Conservation (phyloP, 2,888 invertebrate genomes). For the Hypomecis atomaria region DNA sequence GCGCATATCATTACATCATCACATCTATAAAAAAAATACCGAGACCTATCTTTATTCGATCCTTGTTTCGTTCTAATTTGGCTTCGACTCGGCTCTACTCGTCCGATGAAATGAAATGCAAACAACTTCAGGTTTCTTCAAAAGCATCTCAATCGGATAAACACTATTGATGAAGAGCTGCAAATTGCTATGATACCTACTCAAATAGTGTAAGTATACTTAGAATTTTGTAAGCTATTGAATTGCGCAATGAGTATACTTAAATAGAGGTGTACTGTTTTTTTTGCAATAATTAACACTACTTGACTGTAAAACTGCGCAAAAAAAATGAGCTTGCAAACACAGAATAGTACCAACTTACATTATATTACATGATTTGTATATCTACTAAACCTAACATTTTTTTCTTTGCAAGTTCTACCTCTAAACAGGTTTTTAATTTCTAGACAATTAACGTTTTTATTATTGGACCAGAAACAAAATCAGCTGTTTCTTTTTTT, state of each 20-base stretch:
- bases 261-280: not conserved
- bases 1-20: too few species aligned
- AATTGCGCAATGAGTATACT: constrained; percentile 27
- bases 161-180: constrained; percentile 49
- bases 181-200: constrained; percentile 39
- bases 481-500: too few species aligned
- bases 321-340: too few species aligned
- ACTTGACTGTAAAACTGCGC: too few species aligned
- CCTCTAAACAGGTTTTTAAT: too few species aligned
- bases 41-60: constrained; percentile 3
- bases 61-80: constrained; percentile 17
- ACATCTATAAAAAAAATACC: not conserved
- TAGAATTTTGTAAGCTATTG: constrained; percentile 7
- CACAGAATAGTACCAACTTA: too few species aligned
- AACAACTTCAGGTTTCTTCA: constrained; percentile 77
- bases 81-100: constrained; percentile 53
- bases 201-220: constrained; percentile 24
- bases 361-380: too few species aligned
- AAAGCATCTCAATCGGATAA: constrained; percentile 68
- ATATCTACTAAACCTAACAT: too few species aligned
- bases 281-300: not conserved
- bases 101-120: constrained; percentile 75
- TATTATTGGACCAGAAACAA: too few species aligned
- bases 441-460: too few species aligned
- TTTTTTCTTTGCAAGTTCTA: too few species aligned